Evolutionary conservation across 2,797 vertebrate genomes (phyloP).

Genomic region (Tenualosa thibaudeaui): DNA sequence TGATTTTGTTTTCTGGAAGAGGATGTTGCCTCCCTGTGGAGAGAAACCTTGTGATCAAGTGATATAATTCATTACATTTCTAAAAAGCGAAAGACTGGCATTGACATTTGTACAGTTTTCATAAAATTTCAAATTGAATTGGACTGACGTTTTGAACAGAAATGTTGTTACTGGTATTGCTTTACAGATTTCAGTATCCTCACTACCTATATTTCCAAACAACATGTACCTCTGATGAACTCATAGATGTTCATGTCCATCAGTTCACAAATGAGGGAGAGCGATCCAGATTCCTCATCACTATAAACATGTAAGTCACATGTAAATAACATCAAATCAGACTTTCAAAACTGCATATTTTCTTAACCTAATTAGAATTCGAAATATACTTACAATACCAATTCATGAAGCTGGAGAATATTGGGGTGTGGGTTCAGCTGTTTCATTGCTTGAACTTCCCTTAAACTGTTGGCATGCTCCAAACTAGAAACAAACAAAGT

Average conservation of each 20-base stretch:
- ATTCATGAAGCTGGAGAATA: conserved; percentile 81
- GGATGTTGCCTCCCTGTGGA: conserved; percentile 79
- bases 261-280: conserved; percentile 88
- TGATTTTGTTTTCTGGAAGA: conserved; percentile 77
- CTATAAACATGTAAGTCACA: conserved; percentile 58
- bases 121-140: not conserved
- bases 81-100: not conserved
- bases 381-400: conserved; percentile 82
- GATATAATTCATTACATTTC: too few species aligned
- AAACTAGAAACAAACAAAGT: conserved; percentile 59
- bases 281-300: conserved; percentile 81
- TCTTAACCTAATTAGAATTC: not conserved
- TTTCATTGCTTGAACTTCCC: conserved; percentile 84
- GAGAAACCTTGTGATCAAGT: not conserved
- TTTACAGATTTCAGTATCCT: not conserved
- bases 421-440: conserved; percentile 82
- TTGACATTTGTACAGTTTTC: not conserved
- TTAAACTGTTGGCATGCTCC: conserved; percentile 85
- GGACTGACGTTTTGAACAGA: not conserved
- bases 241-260: conserved; percentile 95
- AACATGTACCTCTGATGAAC: conserved; percentile 79
- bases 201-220: not conserved
- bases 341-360: not conserved
- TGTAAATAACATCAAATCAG: too few species aligned
- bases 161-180: not conserved